Evolutionary conservation across 2,113 vertebrate genomes (phyloP).

Genomic region (Sylvicapra grimmia): DNA sequence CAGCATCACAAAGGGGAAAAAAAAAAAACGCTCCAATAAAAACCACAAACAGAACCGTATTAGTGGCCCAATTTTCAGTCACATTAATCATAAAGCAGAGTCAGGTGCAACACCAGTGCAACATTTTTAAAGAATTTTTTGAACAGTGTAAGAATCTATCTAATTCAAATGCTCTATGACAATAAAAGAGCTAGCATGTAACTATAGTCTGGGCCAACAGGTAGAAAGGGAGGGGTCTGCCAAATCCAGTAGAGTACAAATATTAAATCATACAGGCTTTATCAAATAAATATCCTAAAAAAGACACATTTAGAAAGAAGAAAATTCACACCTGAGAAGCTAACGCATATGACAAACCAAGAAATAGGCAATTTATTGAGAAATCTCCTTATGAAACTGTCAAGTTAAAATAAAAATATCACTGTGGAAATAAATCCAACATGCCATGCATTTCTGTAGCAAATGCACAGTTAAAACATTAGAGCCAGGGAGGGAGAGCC

Average conservation of each 20-base stretch:
- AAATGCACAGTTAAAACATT: not conserved
- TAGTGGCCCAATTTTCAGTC: not conserved
- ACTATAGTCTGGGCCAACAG: not conserved
- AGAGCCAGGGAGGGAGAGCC: not conserved
- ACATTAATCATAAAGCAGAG: not conserved
- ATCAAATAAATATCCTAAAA: not conserved
- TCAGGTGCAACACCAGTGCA: not conserved
- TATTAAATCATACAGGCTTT: not conserved
- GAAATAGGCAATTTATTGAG: not conserved
- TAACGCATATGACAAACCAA: not conserved
- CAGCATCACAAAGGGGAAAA: not conserved
- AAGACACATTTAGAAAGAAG: not conserved
- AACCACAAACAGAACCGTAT: not conserved
- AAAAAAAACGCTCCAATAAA: not conserved
- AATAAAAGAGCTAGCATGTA: not conserved
- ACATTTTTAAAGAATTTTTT: not conserved
- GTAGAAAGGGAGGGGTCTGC: not conserved
- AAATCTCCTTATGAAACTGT: not conserved
- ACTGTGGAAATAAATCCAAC: conserved; percentile 18
- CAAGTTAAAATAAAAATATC: not conserved
- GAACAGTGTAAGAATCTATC: not conserved
- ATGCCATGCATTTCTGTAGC: not conserved
- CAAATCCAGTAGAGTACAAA: not conserved
- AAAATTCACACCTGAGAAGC: conserved; percentile 1
- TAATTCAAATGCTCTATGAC: not conserved